Evolutionary conservation across 2,888 invertebrate genomes (phyloP).

Genomic region (Perithous albicinctus): DNA sequence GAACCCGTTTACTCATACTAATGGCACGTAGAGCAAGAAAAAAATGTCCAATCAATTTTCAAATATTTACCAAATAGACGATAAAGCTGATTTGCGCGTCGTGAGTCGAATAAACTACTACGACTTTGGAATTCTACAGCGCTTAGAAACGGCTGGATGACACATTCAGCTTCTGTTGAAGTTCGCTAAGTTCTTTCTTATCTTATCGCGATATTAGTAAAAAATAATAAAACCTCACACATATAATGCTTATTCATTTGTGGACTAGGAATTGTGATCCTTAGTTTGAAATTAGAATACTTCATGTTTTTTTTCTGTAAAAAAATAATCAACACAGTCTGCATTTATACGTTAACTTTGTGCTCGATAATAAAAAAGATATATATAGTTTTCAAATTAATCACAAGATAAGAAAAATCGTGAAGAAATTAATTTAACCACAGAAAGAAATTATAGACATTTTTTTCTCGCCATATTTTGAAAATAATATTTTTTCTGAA

Average conservation of each 20-base stretch:
- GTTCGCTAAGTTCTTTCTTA: background rate
- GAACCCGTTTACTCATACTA: background rate
- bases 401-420: background rate
- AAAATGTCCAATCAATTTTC: background rate
- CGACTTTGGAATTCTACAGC: background rate
- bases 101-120: background rate
- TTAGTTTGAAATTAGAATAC: background rate
- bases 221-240: background rate
- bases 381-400: background rate
- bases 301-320: background rate
- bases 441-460: background rate
- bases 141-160: background rate
- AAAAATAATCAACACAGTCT: background rate
- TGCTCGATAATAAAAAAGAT: background rate
- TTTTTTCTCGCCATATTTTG: background rate
- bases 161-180: background rate
- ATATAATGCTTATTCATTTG: background rate
- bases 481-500: background rate
- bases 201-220: background rate
- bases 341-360: background rate
- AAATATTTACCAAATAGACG: slow-evolving; percentile 35
- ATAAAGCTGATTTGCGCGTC: slow-evolving; percentile 1
- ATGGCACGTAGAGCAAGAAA: background rate
- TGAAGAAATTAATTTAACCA: background rate
- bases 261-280: background rate